These are phyloP conservation scores for Ichneumon xanthorius DNA, from an alignment of 2,888 invertebrate species.

Conservation along the genomic window DNA sequence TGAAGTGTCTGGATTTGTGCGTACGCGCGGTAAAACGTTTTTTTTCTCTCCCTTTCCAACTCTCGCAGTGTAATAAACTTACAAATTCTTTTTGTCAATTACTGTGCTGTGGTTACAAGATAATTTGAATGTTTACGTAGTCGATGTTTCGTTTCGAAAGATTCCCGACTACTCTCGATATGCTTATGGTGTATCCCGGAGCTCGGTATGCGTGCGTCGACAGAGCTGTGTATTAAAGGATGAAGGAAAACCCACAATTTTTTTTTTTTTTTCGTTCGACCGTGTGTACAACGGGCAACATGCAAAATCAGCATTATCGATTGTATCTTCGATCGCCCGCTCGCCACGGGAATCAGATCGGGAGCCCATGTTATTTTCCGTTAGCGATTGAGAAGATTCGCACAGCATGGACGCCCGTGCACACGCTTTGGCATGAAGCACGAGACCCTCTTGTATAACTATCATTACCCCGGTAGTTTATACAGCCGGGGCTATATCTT, in stretches of 20 bases:
- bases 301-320: slow-evolving; percentile 62
- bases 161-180: not conserved
- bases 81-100: slow-evolving; percentile 23
- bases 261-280: slow-evolving; percentile 15
- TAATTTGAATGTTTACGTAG: slow-evolving; percentile 35
- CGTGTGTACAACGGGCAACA: slow-evolving; percentile 27
- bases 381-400: slow-evolving; percentile 43
- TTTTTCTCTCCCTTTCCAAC: not conserved
- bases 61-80: not conserved
- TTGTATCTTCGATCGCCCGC: slow-evolving; percentile 59
- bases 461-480: slow-evolving; percentile 73
- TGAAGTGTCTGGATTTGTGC: slow-evolving; percentile 7
- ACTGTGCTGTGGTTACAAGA: not conserved
- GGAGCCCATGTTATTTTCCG: slow-evolving; percentile 58
- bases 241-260: slow-evolving; percentile 40
- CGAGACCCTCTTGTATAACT: slow-evolving; percentile 70
- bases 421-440: slow-evolving; percentile 49
- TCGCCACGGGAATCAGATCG: slow-evolving; percentile 54
- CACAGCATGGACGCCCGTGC: slow-evolving; percentile 30
- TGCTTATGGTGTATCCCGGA: not conserved
- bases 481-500: slow-evolving; percentile 66
- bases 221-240: slow-evolving; percentile 34
- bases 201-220: slow-evolving; percentile 29
- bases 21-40: too few relatives aligned
- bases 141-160: slow-evolving; percentile 24